phyloP scores from a whole-genome alignment of 2,888 invertebrate genomes.

The Silvanus unidentatus region DNA sequence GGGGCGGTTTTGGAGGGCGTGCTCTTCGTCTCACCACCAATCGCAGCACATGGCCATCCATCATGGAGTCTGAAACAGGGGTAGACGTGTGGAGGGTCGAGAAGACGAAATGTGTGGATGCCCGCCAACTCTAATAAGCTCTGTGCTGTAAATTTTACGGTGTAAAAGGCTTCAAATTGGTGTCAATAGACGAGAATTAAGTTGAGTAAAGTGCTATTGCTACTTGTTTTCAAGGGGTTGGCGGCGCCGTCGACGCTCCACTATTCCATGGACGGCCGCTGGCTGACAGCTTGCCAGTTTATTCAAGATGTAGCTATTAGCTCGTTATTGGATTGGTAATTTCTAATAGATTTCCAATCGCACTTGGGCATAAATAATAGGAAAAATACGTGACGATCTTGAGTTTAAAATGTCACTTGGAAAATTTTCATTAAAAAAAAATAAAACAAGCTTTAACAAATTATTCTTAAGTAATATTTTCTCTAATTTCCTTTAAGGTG shows the following conservation, averaged over 20 bases:
- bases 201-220: constrained; percentile 36
- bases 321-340: constrained; percentile 35
- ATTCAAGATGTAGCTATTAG: constrained; percentile 37
- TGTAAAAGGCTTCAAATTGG: constrained; percentile 37
- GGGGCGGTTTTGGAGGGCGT: constrained; percentile 33
- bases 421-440: too few species aligned
- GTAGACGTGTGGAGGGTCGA: constrained; percentile 21
- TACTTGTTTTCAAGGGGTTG: constrained; percentile 34
- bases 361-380: too few species aligned
- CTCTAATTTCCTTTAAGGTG: constrained; percentile 22
- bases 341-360: too few species aligned
- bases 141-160: constrained; percentile 34
- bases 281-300: constrained; percentile 13
- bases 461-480: too few species aligned
- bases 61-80: constrained; percentile 32
- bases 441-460: too few species aligned
- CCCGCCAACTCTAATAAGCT: constrained; percentile 36
- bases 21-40: constrained; percentile 33
- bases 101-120: constrained; percentile 21
- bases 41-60: constrained; percentile 31
- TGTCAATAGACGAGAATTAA: constrained; percentile 39
- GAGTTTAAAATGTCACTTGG: too few species aligned
- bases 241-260: constrained; percentile 3
- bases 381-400: too few species aligned
- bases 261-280: too few species aligned